Percentiles rank a stretch among this genome's conserved stretches.
These are phyloP conservation scores for Pelagia noctiluca DNA, from an alignment of 30 jellyfish, hydroid and myxozoan genomes.

Conservation along the genomic window DNA sequence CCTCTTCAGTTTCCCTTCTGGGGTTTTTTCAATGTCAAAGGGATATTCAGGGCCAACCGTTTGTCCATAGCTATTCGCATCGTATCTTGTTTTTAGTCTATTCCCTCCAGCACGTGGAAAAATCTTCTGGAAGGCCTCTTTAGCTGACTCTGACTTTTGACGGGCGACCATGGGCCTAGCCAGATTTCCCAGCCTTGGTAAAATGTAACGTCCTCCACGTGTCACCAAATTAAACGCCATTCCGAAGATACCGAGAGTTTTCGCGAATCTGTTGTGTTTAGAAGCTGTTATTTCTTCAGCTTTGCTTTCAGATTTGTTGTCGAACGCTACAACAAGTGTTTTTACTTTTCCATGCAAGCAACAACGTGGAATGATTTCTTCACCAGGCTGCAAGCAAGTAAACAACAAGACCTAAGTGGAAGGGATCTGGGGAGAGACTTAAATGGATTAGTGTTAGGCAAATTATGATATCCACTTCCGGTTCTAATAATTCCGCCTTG, in stretches of 20 bases:
- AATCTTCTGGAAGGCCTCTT: constrained; percentile 75
- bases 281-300: background rate
- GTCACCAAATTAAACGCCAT: constrained; percentile 56
- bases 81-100: constrained; percentile 72
- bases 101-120: constrained; percentile 71
- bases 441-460: too few relatives aligned
- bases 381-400: too few relatives aligned
- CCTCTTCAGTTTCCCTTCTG: constrained; percentile 75
- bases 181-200: constrained; percentile 22
- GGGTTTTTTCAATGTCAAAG: constrained; percentile 79
- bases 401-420: too few relatives aligned
- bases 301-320: background rate
- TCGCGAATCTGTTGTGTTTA: background rate
- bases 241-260: background rate
- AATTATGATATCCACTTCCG: too few relatives aligned
- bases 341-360: too few relatives aligned
- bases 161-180: constrained; percentile 43
- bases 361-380: too few relatives aligned
- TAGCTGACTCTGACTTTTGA: constrained; percentile 64
- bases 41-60: constrained; percentile 89
- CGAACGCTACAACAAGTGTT: background rate
- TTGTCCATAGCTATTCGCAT: constrained; percentile 87
- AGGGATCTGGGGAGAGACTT: too few relatives aligned
- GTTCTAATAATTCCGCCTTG: too few relatives aligned
- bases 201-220: constrained; percentile 20